Percentiles rank a stretch among this genome's conserved stretches.
These are phyloP conservation scores for Gymnocephalus cernua DNA, from an alignment of 2,113 vertebrate genomes.

Conservation along the genomic window DNA sequence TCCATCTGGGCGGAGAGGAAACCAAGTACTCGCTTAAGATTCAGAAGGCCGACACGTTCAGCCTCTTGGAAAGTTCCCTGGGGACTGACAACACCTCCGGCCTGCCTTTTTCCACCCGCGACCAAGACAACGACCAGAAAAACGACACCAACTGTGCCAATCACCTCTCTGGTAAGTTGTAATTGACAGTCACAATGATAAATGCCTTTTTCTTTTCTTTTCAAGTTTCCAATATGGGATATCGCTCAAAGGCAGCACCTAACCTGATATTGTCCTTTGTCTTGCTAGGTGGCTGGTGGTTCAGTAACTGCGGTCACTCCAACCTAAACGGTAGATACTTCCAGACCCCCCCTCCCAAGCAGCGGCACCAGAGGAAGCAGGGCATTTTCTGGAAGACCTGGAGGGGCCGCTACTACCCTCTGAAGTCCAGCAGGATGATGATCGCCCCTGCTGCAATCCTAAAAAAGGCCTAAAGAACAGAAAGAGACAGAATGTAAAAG, in stretches of 20 bases:
- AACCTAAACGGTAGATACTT: constrained; percentile 94
- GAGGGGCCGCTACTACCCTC: constrained; percentile 94
- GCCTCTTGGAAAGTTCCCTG: constrained; percentile 86
- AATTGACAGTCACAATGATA: not conserved
- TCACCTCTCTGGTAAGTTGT: constrained; percentile 90
- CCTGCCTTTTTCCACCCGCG: constrained; percentile 93
- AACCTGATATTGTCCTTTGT: not conserved
- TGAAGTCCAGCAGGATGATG: constrained; percentile 91
- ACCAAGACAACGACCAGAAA: constrained; percentile 92
- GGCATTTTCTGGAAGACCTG: constrained; percentile 98
- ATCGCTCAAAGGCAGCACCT: not conserved
- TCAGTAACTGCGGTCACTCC: constrained; percentile 92
- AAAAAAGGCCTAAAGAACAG: constrained; percentile 77
- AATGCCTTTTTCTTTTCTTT: not conserved
- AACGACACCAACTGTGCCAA: constrained; percentile 93
- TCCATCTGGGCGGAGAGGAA: constrained; percentile 87
- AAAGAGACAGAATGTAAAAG: constrained; percentile 20
- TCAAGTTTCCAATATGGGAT: not conserved
- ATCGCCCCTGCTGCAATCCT: constrained; percentile 85
- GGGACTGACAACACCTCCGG: constrained; percentile 79
- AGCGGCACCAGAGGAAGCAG: constrained; percentile 93
- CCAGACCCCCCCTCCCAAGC: constrained; percentile 88
- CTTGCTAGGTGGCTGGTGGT: constrained; percentile 96
- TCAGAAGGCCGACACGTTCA: constrained; percentile 73
- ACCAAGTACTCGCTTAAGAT: constrained; percentile 89